Percentiles rank a stretch among this genome's conserved stretches.
Evolutionary conservation across 2,113 vertebrate genomes (phyloP).

Genomic region (Anolis carolinensis): DNA sequence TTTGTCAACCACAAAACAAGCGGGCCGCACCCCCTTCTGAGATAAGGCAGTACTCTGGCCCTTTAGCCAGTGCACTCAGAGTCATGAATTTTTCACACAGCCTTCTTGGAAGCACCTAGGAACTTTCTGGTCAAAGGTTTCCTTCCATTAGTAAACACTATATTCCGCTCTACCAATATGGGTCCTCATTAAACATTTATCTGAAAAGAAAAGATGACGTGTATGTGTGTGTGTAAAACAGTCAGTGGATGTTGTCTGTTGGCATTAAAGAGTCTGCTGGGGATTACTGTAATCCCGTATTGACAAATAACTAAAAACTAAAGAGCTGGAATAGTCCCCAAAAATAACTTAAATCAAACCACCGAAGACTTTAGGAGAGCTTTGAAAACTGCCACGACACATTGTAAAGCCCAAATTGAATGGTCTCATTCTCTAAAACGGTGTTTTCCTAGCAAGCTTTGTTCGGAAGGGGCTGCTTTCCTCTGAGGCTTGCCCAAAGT

Average conservation of each 20-base stretch:
- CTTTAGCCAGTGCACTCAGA: constrained; percentile 32
- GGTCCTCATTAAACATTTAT: constrained; percentile 79
- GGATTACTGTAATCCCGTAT: constrained; percentile 76
- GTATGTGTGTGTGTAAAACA: too few species aligned
- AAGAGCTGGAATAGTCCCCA: constrained; percentile 69
- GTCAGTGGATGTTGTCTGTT: too few species aligned
- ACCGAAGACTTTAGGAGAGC: constrained; percentile 42
- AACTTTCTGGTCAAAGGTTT: constrained; percentile 62
- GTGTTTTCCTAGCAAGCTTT: too few species aligned
- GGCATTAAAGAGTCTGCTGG: constrained; percentile 70
- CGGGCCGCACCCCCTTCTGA: too few species aligned
- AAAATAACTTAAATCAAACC: constrained; percentile 54
- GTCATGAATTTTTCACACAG: constrained; percentile 60
- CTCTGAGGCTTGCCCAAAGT: too few species aligned
- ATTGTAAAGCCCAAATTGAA: not conserved
- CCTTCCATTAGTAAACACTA: constrained; percentile 70
- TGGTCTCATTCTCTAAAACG: too few species aligned
- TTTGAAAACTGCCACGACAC: constrained; percentile 28
- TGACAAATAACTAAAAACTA: constrained; percentile 76
- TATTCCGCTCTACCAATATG: constrained; percentile 65
- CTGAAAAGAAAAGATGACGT: constrained; percentile 71
- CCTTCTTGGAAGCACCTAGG: constrained; percentile 49
- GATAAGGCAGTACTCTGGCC: too few species aligned
- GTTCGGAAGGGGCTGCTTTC: too few species aligned
- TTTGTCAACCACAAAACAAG: too few species aligned